Evolutionary conservation across 2,113 vertebrate species (phyloP).

Genomic region (Acinonyx jubatus): DNA sequence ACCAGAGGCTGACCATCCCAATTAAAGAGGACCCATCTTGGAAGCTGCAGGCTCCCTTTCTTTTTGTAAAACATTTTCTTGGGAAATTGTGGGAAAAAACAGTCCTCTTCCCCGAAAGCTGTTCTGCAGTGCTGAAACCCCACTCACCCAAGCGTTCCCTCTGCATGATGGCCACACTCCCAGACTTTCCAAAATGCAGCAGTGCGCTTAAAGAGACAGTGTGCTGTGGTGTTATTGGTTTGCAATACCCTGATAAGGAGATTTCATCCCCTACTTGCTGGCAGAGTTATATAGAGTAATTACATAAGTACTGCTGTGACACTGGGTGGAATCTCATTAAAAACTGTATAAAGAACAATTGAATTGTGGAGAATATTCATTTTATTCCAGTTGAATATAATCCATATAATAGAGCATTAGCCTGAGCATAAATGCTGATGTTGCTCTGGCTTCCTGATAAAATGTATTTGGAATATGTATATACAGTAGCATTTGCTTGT

Average conservation of each 20-base stretch:
- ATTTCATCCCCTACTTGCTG: constrained; percentile 54
- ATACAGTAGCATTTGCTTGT: constrained; percentile 36
- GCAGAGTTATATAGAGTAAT: constrained; percentile 66
- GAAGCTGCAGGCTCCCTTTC: background rate
- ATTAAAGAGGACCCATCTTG: background rate
- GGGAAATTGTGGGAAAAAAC: background rate
- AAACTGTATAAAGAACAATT: constrained; percentile 56
- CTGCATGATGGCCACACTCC: background rate
- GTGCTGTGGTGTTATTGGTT: constrained; percentile 33
- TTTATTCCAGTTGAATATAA: constrained; percentile 41
- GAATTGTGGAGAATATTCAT: constrained; percentile 59
- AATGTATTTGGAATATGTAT: constrained; percentile 12
- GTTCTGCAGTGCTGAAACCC: background rate
- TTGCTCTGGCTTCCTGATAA: background rate
- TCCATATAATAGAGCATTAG: background rate
- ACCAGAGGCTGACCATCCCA: background rate
- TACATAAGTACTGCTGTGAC: constrained; percentile 65
- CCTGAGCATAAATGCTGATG: background rate
- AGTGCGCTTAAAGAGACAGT: background rate
- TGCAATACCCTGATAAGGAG: constrained; percentile 49
- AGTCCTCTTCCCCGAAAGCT: background rate
- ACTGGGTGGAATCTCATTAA: constrained; percentile 71
- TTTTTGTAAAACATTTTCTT: background rate
- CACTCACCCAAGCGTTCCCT: background rate
- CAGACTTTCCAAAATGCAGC: background rate